phyloP scores from a whole-genome alignment of 1,140 invertebrate genomes.

The Oncopeltus fasciatus region DNA sequence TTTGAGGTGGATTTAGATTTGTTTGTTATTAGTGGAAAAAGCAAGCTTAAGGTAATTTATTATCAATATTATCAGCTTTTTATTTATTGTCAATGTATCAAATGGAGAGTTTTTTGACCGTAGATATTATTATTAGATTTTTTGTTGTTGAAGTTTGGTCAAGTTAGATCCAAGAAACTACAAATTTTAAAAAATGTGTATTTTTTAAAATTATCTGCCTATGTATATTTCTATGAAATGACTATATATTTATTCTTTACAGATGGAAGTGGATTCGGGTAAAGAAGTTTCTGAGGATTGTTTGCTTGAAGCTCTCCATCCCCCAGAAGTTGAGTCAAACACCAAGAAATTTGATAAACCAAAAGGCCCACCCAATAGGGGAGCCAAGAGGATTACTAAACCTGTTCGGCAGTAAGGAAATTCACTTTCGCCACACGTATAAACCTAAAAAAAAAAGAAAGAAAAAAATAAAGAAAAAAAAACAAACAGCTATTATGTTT shows the following conservation, averaged over 20 bases:
- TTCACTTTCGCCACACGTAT: neutral
- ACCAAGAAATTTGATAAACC: slow-evolving; percentile 75
- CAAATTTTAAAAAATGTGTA: too few relatives aligned
- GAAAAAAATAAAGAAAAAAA: too few relatives aligned
- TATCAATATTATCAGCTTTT: too few relatives aligned
- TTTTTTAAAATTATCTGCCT: neutral
- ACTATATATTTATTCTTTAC: slow-evolving; percentile 27
- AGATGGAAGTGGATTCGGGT: slow-evolving; percentile 86
- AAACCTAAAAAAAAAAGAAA: neutral
- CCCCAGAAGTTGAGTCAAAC: slow-evolving; percentile 51
- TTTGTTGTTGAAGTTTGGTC: too few relatives aligned
- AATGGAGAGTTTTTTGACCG: too few relatives aligned
- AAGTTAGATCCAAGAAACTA: too few relatives aligned
- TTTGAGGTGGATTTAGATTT: too few relatives aligned
- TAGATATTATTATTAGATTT: too few relatives aligned
- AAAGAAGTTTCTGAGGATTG: slow-evolving; percentile 78
- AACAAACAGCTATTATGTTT: too few relatives aligned
- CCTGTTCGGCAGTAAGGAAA: slow-evolving; percentile 25
- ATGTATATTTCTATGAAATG: neutral
- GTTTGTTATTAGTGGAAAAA: too few relatives aligned
- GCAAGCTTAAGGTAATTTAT: too few relatives aligned
- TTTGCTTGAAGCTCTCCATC: slow-evolving; percentile 86
- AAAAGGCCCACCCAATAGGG: slow-evolving; percentile 81
- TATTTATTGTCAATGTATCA: too few relatives aligned
- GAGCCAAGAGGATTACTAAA: slow-evolving; percentile 78